Evolutionary conservation across 2,797 vertebrate genomes (phyloP).

Genomic region (Anableps anableps): DNA sequence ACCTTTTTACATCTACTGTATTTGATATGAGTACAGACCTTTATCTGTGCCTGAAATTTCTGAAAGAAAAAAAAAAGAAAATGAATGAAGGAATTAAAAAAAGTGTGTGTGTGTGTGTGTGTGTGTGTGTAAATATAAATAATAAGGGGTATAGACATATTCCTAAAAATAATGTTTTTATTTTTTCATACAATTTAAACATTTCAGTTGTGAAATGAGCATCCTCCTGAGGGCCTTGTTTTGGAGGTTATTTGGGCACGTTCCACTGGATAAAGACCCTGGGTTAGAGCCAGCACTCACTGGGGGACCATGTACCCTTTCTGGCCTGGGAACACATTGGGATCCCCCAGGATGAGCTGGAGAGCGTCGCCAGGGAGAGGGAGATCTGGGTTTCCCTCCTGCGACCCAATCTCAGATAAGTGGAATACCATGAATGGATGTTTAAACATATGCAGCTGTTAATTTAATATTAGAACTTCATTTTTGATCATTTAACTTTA

Average conservation of each 20-base stretch:
- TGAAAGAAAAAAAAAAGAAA: background rate
- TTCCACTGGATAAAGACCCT: background rate
- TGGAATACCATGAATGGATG: background rate
- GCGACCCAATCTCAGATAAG: background rate
- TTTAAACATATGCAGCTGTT: background rate
- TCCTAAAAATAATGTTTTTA: background rate
- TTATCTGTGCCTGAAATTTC: background rate
- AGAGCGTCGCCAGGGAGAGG: background rate
- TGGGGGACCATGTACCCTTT: background rate
- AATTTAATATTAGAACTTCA: background rate
- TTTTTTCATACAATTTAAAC: background rate
- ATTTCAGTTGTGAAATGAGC: background rate
- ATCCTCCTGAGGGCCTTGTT: background rate
- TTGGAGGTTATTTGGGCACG: no score
- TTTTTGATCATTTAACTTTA: conserved; percentile 54
- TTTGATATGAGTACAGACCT: background rate
- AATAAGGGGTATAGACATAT: no score
- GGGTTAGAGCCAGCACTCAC: background rate
- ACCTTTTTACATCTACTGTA: background rate
- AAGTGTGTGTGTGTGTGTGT: no score
- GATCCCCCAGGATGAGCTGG: background rate
- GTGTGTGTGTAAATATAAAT: no score
- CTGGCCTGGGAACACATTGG: background rate
- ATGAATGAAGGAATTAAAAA: background rate
- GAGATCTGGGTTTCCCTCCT: background rate